Evolutionary conservation across 2,888 invertebrate species (phyloP).

Genomic region (Erebia epiphron): DNA sequence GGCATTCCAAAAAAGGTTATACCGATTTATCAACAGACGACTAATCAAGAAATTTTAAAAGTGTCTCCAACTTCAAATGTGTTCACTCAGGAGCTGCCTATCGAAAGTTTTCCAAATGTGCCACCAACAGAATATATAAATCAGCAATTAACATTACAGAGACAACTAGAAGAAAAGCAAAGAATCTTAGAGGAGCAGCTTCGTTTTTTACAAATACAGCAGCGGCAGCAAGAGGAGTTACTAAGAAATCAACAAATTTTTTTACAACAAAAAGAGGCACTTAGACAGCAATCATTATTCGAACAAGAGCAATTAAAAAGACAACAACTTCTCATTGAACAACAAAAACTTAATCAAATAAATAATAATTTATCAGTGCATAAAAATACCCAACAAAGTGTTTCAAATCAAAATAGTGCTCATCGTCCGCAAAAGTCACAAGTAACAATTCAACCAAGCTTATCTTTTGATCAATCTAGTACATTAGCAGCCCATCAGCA

Average conservation of each 20-base stretch:
- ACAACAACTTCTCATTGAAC: slow-evolving; percentile 59
- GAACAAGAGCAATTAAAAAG: slow-evolving; percentile 58
- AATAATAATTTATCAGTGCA: slow-evolving; percentile 64
- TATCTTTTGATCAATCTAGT: slow-evolving; percentile 60
- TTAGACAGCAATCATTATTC: slow-evolving; percentile 59
- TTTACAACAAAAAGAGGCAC: slow-evolving; percentile 74
- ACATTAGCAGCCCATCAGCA: slow-evolving; percentile 79
- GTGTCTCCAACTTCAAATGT: slow-evolving; percentile 48
- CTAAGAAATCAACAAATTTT: slow-evolving; percentile 85
- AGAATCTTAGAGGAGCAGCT: slow-evolving; percentile 87
- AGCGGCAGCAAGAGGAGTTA: slow-evolving; percentile 87
- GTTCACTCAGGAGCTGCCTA: slow-evolving; percentile 47
- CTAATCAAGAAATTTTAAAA: slow-evolving; percentile 50
- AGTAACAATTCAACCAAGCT: slow-evolving; percentile 80
- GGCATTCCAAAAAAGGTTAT: slow-evolving; percentile 91
- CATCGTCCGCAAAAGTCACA: slow-evolving; percentile 58
- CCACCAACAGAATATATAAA: slow-evolving; percentile 59
- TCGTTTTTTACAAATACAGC: slow-evolving; percentile 85
- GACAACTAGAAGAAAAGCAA: slow-evolving; percentile 86
- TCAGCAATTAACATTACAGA: slow-evolving; percentile 69
- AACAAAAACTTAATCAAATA: slow-evolving; percentile 55
- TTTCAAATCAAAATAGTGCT: slow-evolving; percentile 50
- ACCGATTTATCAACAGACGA: slow-evolving; percentile 85
- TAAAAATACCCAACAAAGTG: slow-evolving; percentile 60
- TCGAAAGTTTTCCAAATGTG: slow-evolving; percentile 45